phyloP scores from a whole-genome alignment of 2,113 vertebrate genomes.

The Bufo gargarizans region DNA sequence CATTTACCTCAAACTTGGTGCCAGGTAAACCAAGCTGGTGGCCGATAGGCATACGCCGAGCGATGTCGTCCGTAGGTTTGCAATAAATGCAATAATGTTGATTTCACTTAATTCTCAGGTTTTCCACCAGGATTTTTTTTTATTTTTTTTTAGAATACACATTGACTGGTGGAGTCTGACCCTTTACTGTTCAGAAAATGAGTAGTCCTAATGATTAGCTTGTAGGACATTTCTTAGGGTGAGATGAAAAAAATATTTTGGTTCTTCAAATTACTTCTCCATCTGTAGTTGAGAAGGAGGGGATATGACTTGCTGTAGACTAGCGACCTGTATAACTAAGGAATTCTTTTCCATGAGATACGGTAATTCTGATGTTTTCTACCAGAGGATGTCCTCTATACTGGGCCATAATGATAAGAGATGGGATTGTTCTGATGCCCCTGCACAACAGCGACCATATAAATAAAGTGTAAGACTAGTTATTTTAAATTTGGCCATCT shows the following conservation, averaged over 20 bases:
- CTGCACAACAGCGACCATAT: neutral
- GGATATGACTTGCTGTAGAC: no score
- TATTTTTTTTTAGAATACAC: neutral
- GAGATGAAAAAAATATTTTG: neutral
- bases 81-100: constrained; percentile 16
- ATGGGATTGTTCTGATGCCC: neutral
- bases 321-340: no score
- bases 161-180: constrained; percentile 16
- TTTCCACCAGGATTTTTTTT: constrained; percentile 39
- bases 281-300: no score
- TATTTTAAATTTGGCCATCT: neutral
- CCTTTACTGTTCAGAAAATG: neutral
- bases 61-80: neutral
- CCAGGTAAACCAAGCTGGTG: neutral
- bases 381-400: neutral
- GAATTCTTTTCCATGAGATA: neutral
- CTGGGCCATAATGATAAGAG: neutral
- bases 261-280: neutral
- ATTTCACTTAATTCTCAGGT: constrained; percentile 38
- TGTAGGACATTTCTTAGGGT: neutral
- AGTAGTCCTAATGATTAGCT: neutral
- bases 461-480: neutral
- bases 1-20: neutral
- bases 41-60: neutral
- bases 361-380: neutral